Conservation (phyloP, 2,888 invertebrate genomes). For the Trichopoda pennipes region DNA sequence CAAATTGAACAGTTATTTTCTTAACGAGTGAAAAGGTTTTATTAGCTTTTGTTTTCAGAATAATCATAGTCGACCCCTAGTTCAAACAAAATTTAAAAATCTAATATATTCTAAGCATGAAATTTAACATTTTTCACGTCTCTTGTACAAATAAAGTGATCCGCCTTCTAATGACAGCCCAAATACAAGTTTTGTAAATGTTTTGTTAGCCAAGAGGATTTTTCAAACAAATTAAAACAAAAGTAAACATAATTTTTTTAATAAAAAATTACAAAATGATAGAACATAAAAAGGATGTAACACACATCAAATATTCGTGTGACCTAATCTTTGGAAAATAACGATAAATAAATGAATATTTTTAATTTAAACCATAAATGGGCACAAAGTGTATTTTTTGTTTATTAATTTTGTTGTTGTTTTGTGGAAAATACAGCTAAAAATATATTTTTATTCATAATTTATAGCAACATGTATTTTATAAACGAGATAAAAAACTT, state of each 20-base stretch:
- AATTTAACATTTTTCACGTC: conserved; percentile 43
- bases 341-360: conserved; percentile 30
- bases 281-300: conserved; percentile 45
- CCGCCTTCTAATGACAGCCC: conserved; percentile 20
- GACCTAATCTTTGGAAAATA: conserved; percentile 59
- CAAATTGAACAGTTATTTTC: too few species aligned
- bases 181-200: conserved; percentile 9
- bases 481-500: conserved; percentile 46
- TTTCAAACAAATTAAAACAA: neutral
- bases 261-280: neutral
- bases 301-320: conserved; percentile 34
- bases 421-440: neutral
- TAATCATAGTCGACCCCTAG: neutral
- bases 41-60: neutral
- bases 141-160: neutral
- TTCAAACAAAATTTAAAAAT: neutral
- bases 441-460: conserved; percentile 12
- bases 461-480: conserved; percentile 44
- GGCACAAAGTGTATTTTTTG: conserved; percentile 15
- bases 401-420: conserved; percentile 2
- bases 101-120: neutral
- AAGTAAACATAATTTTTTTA: neutral
- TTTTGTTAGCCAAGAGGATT: neutral
- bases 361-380: conserved; percentile 51
- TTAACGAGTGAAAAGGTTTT: too few species aligned